These are phyloP conservation scores for Pelagia noctiluca DNA, from an alignment of 30 jellyfish, hydroid and myxozoan genomes.

Conservation along the genomic window DNA sequence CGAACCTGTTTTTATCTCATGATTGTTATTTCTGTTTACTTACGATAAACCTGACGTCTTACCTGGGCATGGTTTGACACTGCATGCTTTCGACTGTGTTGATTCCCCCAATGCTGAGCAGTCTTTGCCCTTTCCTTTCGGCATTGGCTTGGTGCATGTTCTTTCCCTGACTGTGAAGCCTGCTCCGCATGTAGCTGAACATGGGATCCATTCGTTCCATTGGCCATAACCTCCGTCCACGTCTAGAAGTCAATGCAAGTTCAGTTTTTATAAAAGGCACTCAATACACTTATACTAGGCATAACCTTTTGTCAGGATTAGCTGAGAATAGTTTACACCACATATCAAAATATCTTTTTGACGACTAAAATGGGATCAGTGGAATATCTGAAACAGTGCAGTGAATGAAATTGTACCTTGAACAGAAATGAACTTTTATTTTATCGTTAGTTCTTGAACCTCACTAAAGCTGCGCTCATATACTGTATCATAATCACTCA, in stretches of 20 bases:
- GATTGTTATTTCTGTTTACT: background rate
- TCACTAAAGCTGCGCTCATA: too few relatives aligned
- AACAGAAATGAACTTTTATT: too few relatives aligned
- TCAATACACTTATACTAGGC: background rate
- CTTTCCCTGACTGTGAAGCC: conserved; percentile 50
- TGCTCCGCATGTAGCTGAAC: conserved; percentile 49
- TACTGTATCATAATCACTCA: too few relatives aligned
- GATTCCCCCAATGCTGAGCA: conserved; percentile 42
- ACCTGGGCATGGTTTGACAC: conserved; percentile 64
- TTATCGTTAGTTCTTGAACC: too few relatives aligned
- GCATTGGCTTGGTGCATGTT: conserved; percentile 70
- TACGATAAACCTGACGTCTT: background rate
- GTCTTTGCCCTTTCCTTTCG: conserved; percentile 57
- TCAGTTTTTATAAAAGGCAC: background rate
- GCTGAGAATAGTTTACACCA: background rate
- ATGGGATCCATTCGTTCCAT: conserved; percentile 67
- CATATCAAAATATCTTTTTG: background rate
- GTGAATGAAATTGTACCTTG: background rate
- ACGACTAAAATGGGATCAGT: background rate
- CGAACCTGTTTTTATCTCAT: background rate
- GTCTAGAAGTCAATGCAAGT: conserved; percentile 9
- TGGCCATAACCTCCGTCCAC: conserved; percentile 68
- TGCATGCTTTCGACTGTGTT: conserved; percentile 24
- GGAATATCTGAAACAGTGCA: background rate
- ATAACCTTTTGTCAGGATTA: too few relatives aligned